Evolutionary conservation across 2,797 vertebrate genomes (phyloP).

Genomic region (Ataeniobius toweri): DNA sequence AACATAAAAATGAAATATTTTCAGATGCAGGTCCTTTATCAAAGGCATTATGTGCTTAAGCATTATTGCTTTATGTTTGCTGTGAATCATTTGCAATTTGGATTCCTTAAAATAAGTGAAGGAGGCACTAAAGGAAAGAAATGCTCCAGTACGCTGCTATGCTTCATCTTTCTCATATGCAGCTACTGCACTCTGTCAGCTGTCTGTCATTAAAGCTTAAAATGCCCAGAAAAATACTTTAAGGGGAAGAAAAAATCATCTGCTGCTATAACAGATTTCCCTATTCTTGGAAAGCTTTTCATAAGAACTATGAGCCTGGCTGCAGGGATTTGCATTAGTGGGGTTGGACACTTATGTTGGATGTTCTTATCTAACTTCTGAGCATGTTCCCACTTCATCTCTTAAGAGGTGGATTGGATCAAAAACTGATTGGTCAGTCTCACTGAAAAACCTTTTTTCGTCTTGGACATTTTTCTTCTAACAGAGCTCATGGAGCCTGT

Average conservation of each 20-base stretch:
- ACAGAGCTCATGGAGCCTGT: neutral
- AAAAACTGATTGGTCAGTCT: neutral
- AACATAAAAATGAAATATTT: conserved; percentile 19
- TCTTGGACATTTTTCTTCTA: neutral
- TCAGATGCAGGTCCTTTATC: conserved; percentile 4
- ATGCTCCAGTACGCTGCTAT: conserved; percentile 5
- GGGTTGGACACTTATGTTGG: conserved; percentile 27
- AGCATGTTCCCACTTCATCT: conserved; percentile 18
- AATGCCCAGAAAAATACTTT: conserved; percentile 17
- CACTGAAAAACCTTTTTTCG: neutral
- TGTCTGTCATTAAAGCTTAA: conserved; percentile 33
- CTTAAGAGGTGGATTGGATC: conserved; percentile 15
- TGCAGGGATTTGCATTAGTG: conserved; percentile 37
- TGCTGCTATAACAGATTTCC: conserved; percentile 18
- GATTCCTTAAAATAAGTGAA: neutral
- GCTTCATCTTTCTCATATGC: conserved; percentile 6
- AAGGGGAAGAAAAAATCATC: conserved; percentile 25
- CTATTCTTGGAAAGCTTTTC: conserved; percentile 31
- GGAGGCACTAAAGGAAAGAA: neutral
- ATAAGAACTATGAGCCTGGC: conserved; percentile 23
- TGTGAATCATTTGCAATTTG: conserved; percentile 12
- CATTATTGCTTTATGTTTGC: conserved; percentile 5
- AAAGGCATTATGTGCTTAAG: neutral
- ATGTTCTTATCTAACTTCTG: conserved; percentile 15
- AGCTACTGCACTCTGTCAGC: neutral